Percentiles rank a stretch among this genome's conserved stretches.
phyloP scores from a whole-genome alignment of 1,140 invertebrate species.

The Drosophila teissieri region DNA sequence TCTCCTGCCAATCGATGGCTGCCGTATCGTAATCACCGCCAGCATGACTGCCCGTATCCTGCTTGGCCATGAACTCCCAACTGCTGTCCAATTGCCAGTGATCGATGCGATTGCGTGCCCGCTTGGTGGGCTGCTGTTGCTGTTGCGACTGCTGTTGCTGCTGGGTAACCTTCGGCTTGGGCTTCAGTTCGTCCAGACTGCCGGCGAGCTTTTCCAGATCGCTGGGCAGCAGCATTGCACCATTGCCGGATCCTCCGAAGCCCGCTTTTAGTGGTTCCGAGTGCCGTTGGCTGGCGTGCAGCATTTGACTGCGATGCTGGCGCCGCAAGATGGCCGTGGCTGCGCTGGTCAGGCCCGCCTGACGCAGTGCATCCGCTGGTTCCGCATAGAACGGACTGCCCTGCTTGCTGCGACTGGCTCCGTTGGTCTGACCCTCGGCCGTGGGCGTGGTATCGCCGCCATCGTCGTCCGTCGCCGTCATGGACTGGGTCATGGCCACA shows the following conservation, averaged over 20 bases:
- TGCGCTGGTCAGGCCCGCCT: slow-evolving; percentile 84
- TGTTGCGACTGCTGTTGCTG: slow-evolving; percentile 38
- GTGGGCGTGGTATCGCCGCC: slow-evolving; percentile 74
- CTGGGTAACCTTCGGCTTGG: slow-evolving; percentile 66
- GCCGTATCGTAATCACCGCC: slow-evolving; percentile 52
- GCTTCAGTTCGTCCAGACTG: slow-evolving; percentile 81
- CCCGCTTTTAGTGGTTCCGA: slow-evolving; percentile 86
- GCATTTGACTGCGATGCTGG: slow-evolving; percentile 68
- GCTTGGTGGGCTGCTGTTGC: slow-evolving; percentile 57
- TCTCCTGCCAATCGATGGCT: slow-evolving; percentile 69
- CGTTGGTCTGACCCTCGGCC: slow-evolving; percentile 61
- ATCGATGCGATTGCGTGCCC: slow-evolving; percentile 85
- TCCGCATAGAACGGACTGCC: slow-evolving; percentile 96
- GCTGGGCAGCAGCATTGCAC: slow-evolving; percentile 56
- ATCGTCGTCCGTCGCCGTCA: slow-evolving; percentile 44
- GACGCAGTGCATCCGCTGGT: slow-evolving; percentile 92
- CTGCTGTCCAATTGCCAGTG: slow-evolving; percentile 94
- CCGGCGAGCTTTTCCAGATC: slow-evolving; percentile 80
- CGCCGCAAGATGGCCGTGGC: slow-evolving; percentile 83
- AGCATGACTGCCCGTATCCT: slow-evolving; percentile 60
- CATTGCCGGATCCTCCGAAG: slow-evolving; percentile 23
- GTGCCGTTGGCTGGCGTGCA: slow-evolving; percentile 85
- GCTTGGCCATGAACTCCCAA: slow-evolving; percentile 93
- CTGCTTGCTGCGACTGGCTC: slow-evolving; percentile 83
- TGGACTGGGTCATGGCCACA: slow-evolving; percentile 60